A percentile compares a stretch with the other conserved stretches of the same genome.
Conservation (phyloP, 2,797 vertebrate genomes). For the Falco cherrug region DNA sequence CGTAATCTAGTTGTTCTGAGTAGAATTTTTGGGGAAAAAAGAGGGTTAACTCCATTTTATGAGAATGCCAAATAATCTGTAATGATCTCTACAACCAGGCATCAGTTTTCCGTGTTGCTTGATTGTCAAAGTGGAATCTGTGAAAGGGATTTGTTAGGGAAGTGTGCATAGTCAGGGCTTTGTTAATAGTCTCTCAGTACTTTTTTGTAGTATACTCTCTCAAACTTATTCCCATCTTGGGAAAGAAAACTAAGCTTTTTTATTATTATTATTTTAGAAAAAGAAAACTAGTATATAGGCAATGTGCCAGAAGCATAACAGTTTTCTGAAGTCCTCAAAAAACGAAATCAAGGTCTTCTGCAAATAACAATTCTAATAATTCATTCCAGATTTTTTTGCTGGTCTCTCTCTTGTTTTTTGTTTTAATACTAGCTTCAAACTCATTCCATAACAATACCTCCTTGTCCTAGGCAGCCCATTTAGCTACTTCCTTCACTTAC, state of each 20-base stretch:
- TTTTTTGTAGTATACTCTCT: not conserved
- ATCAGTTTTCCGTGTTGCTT: not conserved
- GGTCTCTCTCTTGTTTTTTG: not conserved
- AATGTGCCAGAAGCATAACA: not conserved
- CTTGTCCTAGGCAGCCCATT: not conserved
- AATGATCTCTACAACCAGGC: not conserved
- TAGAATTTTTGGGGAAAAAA: not conserved
- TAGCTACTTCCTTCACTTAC: not conserved
- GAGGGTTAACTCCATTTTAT: not conserved
- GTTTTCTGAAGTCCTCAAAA: slow-evolving; percentile 6
- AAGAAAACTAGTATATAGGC: not conserved
- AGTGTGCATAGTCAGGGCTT: not conserved
- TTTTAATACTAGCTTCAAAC: not conserved
- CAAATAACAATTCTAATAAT: not conserved
- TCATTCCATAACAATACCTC: not conserved
- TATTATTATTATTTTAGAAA: not conserved
- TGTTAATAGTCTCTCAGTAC: not conserved
- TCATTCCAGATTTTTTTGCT: not conserved
- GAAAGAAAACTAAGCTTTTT: not conserved
- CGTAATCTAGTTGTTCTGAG: not conserved
- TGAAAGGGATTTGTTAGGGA: not conserved
- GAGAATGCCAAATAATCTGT: not conserved
- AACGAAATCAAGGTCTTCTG: not conserved
- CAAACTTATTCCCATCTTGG: not conserved
- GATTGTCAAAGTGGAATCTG: not conserved